phyloP scores from a whole-genome alignment of 1,140 invertebrate species.

The Listronotus oregonensis region DNA sequence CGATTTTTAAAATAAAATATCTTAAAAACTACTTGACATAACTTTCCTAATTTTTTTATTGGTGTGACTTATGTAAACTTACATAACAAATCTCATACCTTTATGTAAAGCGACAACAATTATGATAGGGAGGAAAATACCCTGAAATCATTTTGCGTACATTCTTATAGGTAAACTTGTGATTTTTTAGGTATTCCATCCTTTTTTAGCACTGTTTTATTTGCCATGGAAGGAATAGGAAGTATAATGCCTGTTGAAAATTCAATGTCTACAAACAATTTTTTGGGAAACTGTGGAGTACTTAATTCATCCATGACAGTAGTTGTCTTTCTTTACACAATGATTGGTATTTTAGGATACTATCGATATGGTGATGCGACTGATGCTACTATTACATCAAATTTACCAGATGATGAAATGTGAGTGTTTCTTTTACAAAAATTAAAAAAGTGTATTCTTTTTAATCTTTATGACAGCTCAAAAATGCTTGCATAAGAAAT shows the following conservation, averaged over 20 bases:
- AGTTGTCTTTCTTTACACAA: conserved; percentile 72
- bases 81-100: too few relatives aligned
- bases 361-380: conserved; percentile 53
- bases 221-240: conserved; percentile 78
- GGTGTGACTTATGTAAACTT: too few relatives aligned
- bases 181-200: conserved; percentile 57
- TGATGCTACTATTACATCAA: conserved; percentile 37
- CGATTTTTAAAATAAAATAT: too few relatives aligned
- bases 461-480: too few relatives aligned
- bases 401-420: conserved; percentile 42
- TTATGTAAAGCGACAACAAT: too few relatives aligned
- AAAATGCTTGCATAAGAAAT: conserved; percentile 9
- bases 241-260: conserved; percentile 88
- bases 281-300: conserved; percentile 80
- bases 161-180: too few relatives aligned
- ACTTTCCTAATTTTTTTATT: too few relatives aligned
- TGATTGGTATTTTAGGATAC: conserved; percentile 85
- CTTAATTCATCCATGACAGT: conserved; percentile 80
- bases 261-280: conserved; percentile 76
- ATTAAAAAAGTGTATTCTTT: conserved; percentile 3
- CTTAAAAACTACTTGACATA: too few relatives aligned
- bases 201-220: conserved; percentile 70
- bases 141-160: too few relatives aligned
- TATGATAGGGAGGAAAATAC: too few relatives aligned
- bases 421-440: too few relatives aligned